These are phyloP conservation scores for Scyliorhinus canicula DNA, from an alignment of 2,797 vertebrate species.

Conservation along the genomic window DNA sequence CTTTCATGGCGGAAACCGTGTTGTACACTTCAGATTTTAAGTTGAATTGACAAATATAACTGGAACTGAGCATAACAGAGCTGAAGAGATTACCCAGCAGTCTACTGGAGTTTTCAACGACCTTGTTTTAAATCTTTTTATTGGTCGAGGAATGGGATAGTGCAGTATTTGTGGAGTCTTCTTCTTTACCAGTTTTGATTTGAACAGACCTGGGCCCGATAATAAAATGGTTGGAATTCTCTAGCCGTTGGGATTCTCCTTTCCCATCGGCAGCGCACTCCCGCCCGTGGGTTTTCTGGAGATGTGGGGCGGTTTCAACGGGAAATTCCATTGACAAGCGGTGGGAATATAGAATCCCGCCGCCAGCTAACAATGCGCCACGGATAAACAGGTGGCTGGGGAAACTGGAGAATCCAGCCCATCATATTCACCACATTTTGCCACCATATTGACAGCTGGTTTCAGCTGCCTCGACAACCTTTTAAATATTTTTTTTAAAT, in stretches of 20 bases:
- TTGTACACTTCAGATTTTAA: not conserved
- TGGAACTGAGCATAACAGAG: not conserved
- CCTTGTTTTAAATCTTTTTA: constrained; percentile 7
- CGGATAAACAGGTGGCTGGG: too few species aligned
- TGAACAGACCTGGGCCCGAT: not conserved
- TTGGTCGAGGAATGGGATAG: not conserved
- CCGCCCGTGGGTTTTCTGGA: too few species aligned
- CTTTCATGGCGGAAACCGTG: not conserved
- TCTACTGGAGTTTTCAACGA: not conserved
- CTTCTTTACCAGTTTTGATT: not conserved
- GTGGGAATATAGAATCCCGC: too few species aligned
- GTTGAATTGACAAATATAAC: not conserved
- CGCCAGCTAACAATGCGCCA: too few species aligned
- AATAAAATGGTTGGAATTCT: too few species aligned
- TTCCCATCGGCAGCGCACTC: too few species aligned
- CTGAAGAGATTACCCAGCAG: not conserved
- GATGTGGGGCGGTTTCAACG: too few species aligned
- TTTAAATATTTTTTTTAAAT: not conserved
- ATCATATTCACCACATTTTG: not conserved
- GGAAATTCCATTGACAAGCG: too few species aligned
- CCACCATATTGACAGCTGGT: not conserved
- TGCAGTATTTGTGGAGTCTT: not conserved
- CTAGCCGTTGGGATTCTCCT: too few species aligned
- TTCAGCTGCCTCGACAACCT: not conserved
- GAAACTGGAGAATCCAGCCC: too few species aligned